Conservation (phyloP, 1,140 invertebrate species). For the Propsilocerus akamusi region DNA sequence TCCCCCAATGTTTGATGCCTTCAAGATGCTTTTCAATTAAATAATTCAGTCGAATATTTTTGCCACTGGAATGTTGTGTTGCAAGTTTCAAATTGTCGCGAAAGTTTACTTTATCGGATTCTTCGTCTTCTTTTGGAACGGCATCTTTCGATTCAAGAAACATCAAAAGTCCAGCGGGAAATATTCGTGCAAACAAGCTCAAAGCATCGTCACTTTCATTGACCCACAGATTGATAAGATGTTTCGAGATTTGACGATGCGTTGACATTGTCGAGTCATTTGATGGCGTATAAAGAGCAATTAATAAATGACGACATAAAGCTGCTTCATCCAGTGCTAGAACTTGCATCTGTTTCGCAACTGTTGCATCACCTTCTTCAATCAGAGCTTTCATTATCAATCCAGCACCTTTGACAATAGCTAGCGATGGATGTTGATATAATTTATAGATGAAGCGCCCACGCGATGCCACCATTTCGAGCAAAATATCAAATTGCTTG, state of each 20-base stretch:
- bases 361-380: slow-evolving; percentile 83
- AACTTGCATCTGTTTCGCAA: slow-evolving; percentile 88
- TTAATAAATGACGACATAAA: slow-evolving; percentile 77
- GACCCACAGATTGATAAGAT: slow-evolving; percentile 95
- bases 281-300: slow-evolving; percentile 75
- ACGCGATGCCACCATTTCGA: slow-evolving; percentile 83
- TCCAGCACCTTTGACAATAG: slow-evolving; percentile 95
- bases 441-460: slow-evolving; percentile 83
- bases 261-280: slow-evolving; percentile 56
- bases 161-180: slow-evolving; percentile 76
- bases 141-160: slow-evolving; percentile 78
- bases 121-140: slow-evolving; percentile 52
- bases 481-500: slow-evolving; percentile 85
- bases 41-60: slow-evolving; percentile 39
- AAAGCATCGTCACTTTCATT: slow-evolving; percentile 85
- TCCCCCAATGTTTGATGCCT: slow-evolving; percentile 27
- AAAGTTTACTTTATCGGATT: slow-evolving; percentile 59
- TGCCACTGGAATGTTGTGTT: slow-evolving; percentile 52
- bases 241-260: slow-evolving; percentile 81
- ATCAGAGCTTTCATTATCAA: slow-evolving; percentile 94
- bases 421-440: slow-evolving; percentile 93
- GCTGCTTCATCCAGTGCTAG: slow-evolving; percentile 94
- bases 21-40: slow-evolving; percentile 54
- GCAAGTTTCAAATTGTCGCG: slow-evolving; percentile 93
- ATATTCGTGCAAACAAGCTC: slow-evolving; percentile 69